Percentiles rank a stretch among this genome's conserved stretches.
Conservation (phyloP, 2,797 vertebrate species). For the Luscinia megarhynchos region DNA sequence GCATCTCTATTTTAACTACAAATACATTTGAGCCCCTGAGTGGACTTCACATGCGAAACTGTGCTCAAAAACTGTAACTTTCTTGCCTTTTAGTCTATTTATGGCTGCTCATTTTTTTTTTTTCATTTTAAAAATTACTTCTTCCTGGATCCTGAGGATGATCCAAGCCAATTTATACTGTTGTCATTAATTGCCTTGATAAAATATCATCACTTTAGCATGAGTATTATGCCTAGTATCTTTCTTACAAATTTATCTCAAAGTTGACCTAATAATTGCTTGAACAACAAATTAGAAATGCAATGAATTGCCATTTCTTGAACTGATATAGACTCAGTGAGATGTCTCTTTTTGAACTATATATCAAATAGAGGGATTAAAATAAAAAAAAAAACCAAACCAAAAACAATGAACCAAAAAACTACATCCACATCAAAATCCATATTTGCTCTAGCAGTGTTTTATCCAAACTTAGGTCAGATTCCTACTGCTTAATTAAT, state of each 20-base stretch:
- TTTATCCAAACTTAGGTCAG: background rate
- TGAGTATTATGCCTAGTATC: background rate
- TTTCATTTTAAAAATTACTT: background rate
- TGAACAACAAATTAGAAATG: background rate
- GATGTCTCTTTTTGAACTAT: background rate
- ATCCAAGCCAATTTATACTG: background rate
- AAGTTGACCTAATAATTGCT: background rate
- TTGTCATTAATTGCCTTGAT: background rate
- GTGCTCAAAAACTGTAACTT: background rate
- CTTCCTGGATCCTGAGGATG: background rate
- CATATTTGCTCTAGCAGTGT: background rate
- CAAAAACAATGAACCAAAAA: background rate
- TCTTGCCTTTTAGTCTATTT: background rate
- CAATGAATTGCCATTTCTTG: background rate
- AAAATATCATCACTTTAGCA: background rate
- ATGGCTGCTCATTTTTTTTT: background rate
- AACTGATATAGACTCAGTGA: background rate
- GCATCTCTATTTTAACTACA: constrained; percentile 22
- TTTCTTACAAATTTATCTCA: background rate
- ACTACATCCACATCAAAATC: background rate
- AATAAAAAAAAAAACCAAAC: background rate
- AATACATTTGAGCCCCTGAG: background rate
- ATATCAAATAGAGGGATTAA: background rate
- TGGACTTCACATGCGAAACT: background rate
- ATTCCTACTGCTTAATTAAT: background rate